Base-by-base conservation (phyloP, 1,140 invertebrate genomes). In the Macrobrachium nipponense region DNA sequence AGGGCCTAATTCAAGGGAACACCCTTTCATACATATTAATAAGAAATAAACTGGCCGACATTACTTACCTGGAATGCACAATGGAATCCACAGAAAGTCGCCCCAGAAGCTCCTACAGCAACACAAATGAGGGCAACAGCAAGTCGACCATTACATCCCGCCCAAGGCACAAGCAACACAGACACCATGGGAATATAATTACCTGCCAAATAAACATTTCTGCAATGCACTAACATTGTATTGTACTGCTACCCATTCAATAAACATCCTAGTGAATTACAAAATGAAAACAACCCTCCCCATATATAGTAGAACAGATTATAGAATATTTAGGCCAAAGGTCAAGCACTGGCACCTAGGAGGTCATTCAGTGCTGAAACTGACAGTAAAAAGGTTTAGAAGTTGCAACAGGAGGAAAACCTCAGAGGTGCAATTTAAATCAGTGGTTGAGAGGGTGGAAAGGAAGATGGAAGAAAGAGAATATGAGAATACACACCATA, bases 121-220 rank as follows among this genome's bases (percentile, higher is more conserved):
- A 85, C 15, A 36, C 83, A 85, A 64, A 85, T 85, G 0, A 85
- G 76, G 4, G 66, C 20, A n/a, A 85, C 83, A 59, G 76, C 83
- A 20, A 72, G 68, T 20, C 44, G 64, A n/a, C 83, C 77, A 44
- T 85, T 77, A 85, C 83, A 85, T 0, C 77, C 77, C 8, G 77
- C 83, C 83, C 76, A 85, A 15, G 83, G 76, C n/a, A 85, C 61
- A 12, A 85, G 76, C 36, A 85, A 59, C 64, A 85, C 60, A 58
- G 20, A 66, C 17, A 79, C 64, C 76, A 79, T 79, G 11, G 83
- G 83, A 70, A 85, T 79, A 77, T 85, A 79, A 51, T 78, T 85
- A 23, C 66, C 83, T 85, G 83, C 17, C 51, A 60, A 14, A 78
- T 17, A 68, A 23, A 59, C 7, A n/a, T n/a, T 58, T 36, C 27